Evolutionary conservation across 2,113 vertebrate species (phyloP), one percentile per base, ranked within the genome.

Genomic region (Herpailurus yagouaroundi): DNA sequence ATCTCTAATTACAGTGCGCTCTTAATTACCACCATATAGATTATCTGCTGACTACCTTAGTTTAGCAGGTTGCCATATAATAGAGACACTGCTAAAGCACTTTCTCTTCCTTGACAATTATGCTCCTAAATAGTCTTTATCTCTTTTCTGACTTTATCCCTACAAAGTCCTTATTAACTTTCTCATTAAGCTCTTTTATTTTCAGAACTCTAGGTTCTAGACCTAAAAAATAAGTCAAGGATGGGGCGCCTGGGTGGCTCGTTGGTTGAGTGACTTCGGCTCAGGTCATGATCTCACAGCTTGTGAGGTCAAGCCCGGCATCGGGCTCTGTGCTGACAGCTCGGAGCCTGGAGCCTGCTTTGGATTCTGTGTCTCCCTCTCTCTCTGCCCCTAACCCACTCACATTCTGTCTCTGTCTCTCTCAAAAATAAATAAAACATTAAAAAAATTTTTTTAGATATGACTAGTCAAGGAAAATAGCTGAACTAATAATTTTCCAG

Each of bases 401-500:
- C 45, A 45, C 45, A 45, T 45, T 45, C 45, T 45, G 45, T 45
- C 45, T 45, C 45, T 45, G 45, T 45, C 45, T 45, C 45, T 45
- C 45, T 45, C 45, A 45, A 45, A 45, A 9, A 45, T 9, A 45
- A 45, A 45, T 45, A 45, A 45, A 45, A 45, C 45, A 45, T 45
- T 45, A 45, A 45, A 45, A 45, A 45, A 9, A 1, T 9, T 45
- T 45, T 45, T 45, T 45, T 45, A 45, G 45, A 45, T 45, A 45
- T 45, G 45, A 9, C 45, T 45, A 93, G 57, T 60, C 27, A 68
- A 64, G 41, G 21, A 41, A 76, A 97, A 92, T 14, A 84, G 29
- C 7, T 94, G 36, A 95, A 36, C 52, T 89, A 90, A 66, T 80
- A 85, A 91, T 82, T 89, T 89, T 83, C 88, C 41, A 83, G 25